A percentile compares a stretch with the other conserved stretches of the same genome.
These are phyloP conservation scores for Diorhabda sublineata DNA, from an alignment of 1,140 invertebrate genomes.

Conservation along the genomic window DNA sequence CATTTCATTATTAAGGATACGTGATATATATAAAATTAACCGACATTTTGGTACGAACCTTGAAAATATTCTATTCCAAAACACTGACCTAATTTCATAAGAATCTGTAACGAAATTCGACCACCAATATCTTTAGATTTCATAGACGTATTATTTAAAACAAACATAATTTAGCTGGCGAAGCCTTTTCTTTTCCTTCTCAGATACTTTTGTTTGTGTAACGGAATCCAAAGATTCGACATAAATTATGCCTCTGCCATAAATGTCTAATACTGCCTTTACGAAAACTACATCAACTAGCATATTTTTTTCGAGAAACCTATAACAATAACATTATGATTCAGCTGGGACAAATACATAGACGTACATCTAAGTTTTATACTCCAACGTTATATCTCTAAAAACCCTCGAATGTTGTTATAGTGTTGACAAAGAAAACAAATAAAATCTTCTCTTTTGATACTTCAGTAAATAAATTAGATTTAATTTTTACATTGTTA, in stretches of 20 bases:
- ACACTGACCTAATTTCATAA: no score
- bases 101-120: background rate
- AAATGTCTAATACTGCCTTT: conserved; percentile 9
- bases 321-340: conserved; percentile 16
- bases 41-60: no score
- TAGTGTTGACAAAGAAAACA: no score
- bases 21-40: no score
- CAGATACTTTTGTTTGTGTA: conserved; percentile 10
- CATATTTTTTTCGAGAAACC: conserved; percentile 15
- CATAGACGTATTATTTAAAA: background rate
- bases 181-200: background rate
- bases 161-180: background rate
- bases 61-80: no score
- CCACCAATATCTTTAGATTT: conserved; percentile 6
- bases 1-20: no score
- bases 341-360: background rate
- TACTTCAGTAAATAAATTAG: no score
- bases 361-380: background rate
- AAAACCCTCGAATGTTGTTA: no score
- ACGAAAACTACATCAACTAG: conserved; percentile 8
- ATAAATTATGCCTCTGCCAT: conserved; percentile 7
- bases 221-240: background rate
- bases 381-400: no score
- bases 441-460: no score
- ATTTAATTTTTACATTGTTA: no score